Conservation (phyloP, 92 coral and sea anemone species). For the Actinernus sp. region DNA sequence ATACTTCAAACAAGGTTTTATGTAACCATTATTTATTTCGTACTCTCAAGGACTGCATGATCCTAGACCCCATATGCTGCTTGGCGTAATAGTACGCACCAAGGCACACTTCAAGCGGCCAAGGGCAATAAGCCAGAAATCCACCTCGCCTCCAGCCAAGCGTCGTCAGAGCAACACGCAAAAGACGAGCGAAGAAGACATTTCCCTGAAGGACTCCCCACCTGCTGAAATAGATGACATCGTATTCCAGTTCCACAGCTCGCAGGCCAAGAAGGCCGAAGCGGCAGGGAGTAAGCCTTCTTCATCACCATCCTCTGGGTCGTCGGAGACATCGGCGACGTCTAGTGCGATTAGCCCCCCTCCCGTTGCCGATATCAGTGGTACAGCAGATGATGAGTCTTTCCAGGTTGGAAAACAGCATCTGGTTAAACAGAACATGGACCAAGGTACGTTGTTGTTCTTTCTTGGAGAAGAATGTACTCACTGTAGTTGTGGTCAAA, state of each 20-base stretch:
- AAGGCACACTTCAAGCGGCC: slow-evolving; percentile 86
- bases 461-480: too few relatives aligned
- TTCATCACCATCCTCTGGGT: slow-evolving; percentile 54
- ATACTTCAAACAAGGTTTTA: too few relatives aligned
- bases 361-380: slow-evolving; percentile 45
- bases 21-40: too few relatives aligned
- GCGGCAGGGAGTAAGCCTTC: slow-evolving; percentile 33
- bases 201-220: slow-evolving; percentile 81
- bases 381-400: slow-evolving; percentile 1
- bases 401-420: too few relatives aligned
- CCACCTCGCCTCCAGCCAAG: slow-evolving; percentile 74
- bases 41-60: slow-evolving; percentile 98
- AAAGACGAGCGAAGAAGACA: slow-evolving; percentile 21
- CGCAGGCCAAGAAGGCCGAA: slow-evolving; percentile 68
- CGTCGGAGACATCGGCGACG: slow-evolving; percentile 67
- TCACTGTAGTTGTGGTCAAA: too few relatives aligned
- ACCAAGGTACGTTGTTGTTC: too few relatives aligned
- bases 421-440: too few relatives aligned
- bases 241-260: slow-evolving; percentile 86
- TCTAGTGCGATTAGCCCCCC: slow-evolving; percentile 60
- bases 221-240: slow-evolving; percentile 96
- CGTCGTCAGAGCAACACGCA: slow-evolving; percentile 45
- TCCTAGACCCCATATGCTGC: slow-evolving; percentile 97
- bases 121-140: slow-evolving; percentile 74
- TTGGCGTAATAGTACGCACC: slow-evolving; percentile 89